Evolutionary conservation across 1,140 invertebrate species (phyloP).

Genomic region (Bombus superbus): DNA sequence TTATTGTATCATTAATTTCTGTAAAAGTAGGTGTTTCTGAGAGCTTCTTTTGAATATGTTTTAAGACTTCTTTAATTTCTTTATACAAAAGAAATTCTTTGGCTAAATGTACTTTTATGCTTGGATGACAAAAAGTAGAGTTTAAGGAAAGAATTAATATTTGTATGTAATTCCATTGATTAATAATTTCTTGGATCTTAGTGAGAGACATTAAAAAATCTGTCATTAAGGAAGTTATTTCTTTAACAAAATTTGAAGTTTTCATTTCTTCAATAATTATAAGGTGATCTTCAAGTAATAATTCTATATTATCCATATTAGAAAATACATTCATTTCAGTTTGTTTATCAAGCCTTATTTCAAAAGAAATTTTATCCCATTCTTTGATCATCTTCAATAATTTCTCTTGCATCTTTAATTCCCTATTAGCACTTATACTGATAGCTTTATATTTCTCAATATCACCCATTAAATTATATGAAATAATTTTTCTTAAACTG

Average conservation of each 20-base stretch:
- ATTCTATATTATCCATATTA: constrained; percentile 85
- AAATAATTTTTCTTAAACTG: constrained; percentile 85
- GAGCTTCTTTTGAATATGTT: constrained; percentile 76
- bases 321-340: constrained; percentile 82
- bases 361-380: constrained; percentile 85
- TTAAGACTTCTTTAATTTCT: constrained; percentile 51
- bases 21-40: constrained; percentile 84
- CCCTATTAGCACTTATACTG: constrained; percentile 87
- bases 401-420: constrained; percentile 85
- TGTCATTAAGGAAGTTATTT: constrained; percentile 84
- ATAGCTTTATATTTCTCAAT: constrained; percentile 86
- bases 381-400: constrained; percentile 86
- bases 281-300: constrained; percentile 86
- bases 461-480: constrained; percentile 85
- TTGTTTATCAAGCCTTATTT: constrained; percentile 79
- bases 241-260: constrained; percentile 87
- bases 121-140: constrained; percentile 86
- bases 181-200: constrained; percentile 84
- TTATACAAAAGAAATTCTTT: constrained; percentile 83
- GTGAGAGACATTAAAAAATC: constrained; percentile 85
- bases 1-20: constrained; percentile 80
- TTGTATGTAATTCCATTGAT: constrained; percentile 85
- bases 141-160: constrained; percentile 85
- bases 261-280: constrained; percentile 87
- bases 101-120: constrained; percentile 86